Evolutionary conservation across 2,797 vertebrate genomes (phyloP).

Genomic region (Arnoldichthys spilopterus): DNA sequence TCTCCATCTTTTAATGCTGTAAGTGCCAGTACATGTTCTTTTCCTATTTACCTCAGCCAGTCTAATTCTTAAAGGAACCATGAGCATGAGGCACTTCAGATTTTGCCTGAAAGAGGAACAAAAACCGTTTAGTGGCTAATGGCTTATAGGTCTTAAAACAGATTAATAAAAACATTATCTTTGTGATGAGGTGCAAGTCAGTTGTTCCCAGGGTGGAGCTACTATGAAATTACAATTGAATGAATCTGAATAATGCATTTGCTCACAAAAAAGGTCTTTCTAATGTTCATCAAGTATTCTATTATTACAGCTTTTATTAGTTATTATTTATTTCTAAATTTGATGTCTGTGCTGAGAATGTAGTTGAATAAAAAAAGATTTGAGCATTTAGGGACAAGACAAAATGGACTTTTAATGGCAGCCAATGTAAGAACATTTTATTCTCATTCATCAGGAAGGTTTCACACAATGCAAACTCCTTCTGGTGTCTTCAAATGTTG

Average conservation of each 20-base stretch:
- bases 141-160: neutral
- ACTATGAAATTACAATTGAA: neutral
- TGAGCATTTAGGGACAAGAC: too few relatives aligned
- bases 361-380: neutral
- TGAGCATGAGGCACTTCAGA: neutral
- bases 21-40: conserved; percentile 6
- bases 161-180: neutral
- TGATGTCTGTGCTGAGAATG: neutral
- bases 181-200: neutral
- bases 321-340: neutral
- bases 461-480: too few relatives aligned
- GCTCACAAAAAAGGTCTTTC: neutral
- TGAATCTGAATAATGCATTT: conserved; percentile 19
- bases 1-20: conserved; percentile 24
- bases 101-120: neutral
- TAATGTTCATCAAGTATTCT: conserved; percentile 25
- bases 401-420: too few relatives aligned
- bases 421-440: too few relatives aligned
- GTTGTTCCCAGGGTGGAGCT: neutral
- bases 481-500: too few relatives aligned
- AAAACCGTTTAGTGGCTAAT: neutral
- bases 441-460: too few relatives aligned
- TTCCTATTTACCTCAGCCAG: neutral
- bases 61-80: neutral
- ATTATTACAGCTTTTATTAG: neutral